phyloP scores from a whole-genome alignment of 2,113 vertebrate species.

The Sturnus vulgaris region DNA sequence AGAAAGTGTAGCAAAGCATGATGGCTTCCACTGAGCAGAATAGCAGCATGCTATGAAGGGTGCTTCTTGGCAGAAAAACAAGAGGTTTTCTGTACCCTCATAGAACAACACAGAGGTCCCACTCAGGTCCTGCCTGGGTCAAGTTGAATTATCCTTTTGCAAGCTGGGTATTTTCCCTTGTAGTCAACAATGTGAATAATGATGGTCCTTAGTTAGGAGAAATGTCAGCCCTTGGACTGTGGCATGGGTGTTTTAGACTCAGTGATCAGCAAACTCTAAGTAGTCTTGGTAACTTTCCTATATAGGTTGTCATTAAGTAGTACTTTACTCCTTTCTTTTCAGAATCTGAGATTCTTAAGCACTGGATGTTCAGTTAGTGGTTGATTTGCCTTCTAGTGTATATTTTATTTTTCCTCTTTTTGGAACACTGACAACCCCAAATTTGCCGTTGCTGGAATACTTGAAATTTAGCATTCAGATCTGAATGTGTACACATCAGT shows the following conservation, averaged over 20 bases:
- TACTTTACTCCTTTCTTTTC: not conserved
- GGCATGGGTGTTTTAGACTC: not conserved
- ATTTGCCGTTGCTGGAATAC: not conserved
- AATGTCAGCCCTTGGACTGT: not conserved
- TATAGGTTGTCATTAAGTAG: not conserved
- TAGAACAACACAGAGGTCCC: not conserved
- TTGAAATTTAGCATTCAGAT: not conserved
- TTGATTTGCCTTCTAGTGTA: not conserved
- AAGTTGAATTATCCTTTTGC: not conserved
- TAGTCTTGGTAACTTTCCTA: not conserved
- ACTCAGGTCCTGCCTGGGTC: not conserved
- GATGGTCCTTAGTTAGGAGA: not conserved
- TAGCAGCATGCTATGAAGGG: not conserved
- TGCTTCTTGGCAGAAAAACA: not conserved
- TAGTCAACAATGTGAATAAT: not conserved
- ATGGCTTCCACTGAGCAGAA: not conserved
- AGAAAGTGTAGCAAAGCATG: not conserved
- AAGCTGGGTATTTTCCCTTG: not conserved
- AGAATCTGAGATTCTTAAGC: not conserved
- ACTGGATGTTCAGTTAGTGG: not conserved
- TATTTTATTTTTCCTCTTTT: not conserved
- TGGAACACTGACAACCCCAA: not conserved
- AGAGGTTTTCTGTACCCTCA: not conserved
- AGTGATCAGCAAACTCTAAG: not conserved
- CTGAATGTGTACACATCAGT: not conserved